These are phyloP conservation scores for Percina caprodes DNA, from an alignment of 2,113 vertebrate genomes.

Conservation along the genomic window DNA sequence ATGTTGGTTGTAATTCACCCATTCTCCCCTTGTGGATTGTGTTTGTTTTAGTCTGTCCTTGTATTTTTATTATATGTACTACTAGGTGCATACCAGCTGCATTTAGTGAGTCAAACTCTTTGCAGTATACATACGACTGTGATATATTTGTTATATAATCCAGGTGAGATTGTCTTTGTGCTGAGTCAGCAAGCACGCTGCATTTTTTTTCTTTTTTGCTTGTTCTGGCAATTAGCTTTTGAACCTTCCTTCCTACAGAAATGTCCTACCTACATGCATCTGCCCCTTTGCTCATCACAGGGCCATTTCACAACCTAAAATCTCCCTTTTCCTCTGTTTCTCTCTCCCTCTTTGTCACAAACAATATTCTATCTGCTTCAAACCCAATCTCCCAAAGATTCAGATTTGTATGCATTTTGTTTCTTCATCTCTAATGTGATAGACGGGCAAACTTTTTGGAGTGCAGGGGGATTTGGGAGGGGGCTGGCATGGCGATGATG, in stretches of 20 bases:
- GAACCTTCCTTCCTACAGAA: slow-evolving; percentile 55
- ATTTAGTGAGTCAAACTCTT: slow-evolving; percentile 4
- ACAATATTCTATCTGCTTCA: slow-evolving; percentile 62
- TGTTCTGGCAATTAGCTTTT: slow-evolving; percentile 62
- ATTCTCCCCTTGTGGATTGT: slow-evolving; percentile 1
- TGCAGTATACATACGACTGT: not conserved
- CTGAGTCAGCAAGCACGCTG: slow-evolving; percentile 59
- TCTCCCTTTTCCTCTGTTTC: slow-evolving; percentile 8
- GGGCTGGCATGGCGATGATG: slow-evolving; percentile 60
- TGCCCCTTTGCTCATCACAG: slow-evolving; percentile 26
- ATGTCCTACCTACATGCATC: slow-evolving; percentile 34
- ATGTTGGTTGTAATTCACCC: not conserved
- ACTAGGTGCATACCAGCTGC: not conserved
- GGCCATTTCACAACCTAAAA: slow-evolving; percentile 20
- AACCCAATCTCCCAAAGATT: slow-evolving; percentile 44
- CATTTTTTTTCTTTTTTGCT: slow-evolving; percentile 42
- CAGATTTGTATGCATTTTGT: slow-evolving; percentile 25
- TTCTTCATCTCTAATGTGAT: slow-evolving; percentile 65
- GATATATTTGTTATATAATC: slow-evolving; percentile 37
- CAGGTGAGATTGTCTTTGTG: slow-evolving; percentile 42
- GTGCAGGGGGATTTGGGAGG: slow-evolving; percentile 27
- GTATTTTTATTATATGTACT: not conserved
- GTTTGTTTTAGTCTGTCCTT: slow-evolving; percentile 5
- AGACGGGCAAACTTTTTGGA: slow-evolving; percentile 65
- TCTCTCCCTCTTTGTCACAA: slow-evolving; percentile 15